These are phyloP conservation scores for Lichenostomus cassidix DNA, from an alignment of 2,113 vertebrate genomes.

Conservation along the genomic window DNA sequence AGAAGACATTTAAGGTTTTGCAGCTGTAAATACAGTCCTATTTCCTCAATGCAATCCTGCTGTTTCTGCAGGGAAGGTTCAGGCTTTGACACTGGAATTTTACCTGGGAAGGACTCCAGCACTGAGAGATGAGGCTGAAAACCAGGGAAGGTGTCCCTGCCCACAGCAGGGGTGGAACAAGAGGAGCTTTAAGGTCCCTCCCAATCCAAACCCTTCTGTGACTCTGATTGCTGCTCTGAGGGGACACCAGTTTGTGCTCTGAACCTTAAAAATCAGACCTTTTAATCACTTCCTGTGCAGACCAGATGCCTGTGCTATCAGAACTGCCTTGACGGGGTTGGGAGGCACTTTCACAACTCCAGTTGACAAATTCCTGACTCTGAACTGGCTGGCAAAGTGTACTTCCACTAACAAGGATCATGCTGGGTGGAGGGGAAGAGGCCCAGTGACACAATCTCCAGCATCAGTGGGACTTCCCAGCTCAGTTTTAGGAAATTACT, in stretches of 20 bases:
- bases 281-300: background rate
- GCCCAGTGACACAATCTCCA: background rate
- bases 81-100: background rate
- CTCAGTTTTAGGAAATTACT: background rate
- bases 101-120: background rate
- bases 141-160: background rate
- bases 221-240: background rate
- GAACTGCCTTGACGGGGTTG: background rate
- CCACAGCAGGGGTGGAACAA: background rate
- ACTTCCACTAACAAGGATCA: background rate
- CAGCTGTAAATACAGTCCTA: background rate
- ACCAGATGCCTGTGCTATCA: background rate
- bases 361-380: background rate
- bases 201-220: background rate
- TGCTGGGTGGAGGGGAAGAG: background rate
- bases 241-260: background rate
- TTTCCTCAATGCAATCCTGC: background rate
- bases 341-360: background rate
- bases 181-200: background rate
- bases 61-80: background rate
- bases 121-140: background rate
- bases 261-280: background rate
- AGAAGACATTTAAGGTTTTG: background rate
- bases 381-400: background rate
- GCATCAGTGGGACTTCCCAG: background rate